These are phyloP conservation scores for Chymomyza costata DNA, from an alignment of 1,140 invertebrate species.

Conservation along the genomic window DNA sequence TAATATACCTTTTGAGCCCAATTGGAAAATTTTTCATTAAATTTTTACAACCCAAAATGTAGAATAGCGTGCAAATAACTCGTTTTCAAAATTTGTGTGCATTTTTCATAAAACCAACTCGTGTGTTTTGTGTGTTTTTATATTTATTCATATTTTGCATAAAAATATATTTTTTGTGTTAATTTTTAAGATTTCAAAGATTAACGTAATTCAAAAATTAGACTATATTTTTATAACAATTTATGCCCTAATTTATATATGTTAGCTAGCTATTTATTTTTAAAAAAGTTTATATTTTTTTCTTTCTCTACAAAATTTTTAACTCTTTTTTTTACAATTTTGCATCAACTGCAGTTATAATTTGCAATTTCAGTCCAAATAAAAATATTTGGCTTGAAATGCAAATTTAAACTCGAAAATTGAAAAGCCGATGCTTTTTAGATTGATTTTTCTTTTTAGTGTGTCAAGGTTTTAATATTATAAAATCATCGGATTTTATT, in stretches of 20 bases:
- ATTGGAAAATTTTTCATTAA: constrained; percentile 4
- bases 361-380: constrained; percentile 33
- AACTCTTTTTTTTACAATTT: constrained; percentile 26
- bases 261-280: constrained; percentile 24
- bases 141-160: constrained; percentile 7
- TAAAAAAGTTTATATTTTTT: too few relatives aligned
- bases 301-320: constrained; percentile 37
- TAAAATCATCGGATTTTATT: constrained; percentile 75
- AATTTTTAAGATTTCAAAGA: constrained; percentile 23
- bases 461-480: constrained; percentile 76
- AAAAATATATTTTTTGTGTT: not conserved
- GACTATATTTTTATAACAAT: constrained; percentile 14
- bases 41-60: constrained; percentile 33
- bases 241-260: constrained; percentile 37
- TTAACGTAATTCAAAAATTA: too few relatives aligned
- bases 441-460: constrained; percentile 28
- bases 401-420: constrained; percentile 32
- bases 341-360: constrained; percentile 31
- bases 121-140: constrained; percentile 39
- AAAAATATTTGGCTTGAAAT: constrained; percentile 30
- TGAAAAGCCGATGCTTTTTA: constrained; percentile 24
- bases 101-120: constrained; percentile 65
- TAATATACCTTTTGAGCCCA: too few relatives aligned
- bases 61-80: constrained; percentile 62
- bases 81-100: constrained; percentile 68